Conservation (phyloP, 2,113 vertebrate species). For the Percopsis transmontana region DNA sequence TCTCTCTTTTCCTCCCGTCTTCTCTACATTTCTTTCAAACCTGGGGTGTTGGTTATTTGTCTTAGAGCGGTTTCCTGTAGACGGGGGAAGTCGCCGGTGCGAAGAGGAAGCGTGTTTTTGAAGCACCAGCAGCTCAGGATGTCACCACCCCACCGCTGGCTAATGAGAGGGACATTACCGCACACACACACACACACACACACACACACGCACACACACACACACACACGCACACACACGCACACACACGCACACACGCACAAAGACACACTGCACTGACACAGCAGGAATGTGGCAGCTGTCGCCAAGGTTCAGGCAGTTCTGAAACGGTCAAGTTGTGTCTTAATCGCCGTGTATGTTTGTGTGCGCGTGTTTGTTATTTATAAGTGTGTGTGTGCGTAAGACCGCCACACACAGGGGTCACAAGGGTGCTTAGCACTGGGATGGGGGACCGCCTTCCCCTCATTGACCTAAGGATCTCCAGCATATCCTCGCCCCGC, state of each 20-base stretch:
- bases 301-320: constrained; percentile 70
- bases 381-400: constrained; percentile 10
- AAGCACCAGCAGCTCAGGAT: constrained; percentile 79
- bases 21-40: constrained; percentile 31
- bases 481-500: constrained; percentile 18
- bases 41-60: constrained; percentile 52
- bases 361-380: constrained; percentile 21
- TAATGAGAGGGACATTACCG: constrained; percentile 76
- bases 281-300: constrained; percentile 82
- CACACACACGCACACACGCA: constrained; percentile 30
- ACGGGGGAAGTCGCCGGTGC: constrained; percentile 67
- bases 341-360: constrained; percentile 11
- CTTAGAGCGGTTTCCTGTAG: constrained; percentile 60
- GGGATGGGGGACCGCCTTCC: constrained; percentile 18
- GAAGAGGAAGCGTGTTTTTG: constrained; percentile 79
- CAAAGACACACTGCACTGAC: constrained; percentile 50
- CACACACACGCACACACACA: constrained; percentile 23
- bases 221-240: constrained; percentile 16
- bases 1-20: constrained; percentile 2
- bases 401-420: constrained; percentile 61
- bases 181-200: constrained; percentile 13
- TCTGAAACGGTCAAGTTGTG: constrained; percentile 40
- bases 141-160: constrained; percentile 73
- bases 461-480: constrained; percentile 30
- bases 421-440: constrained; percentile 19